These are phyloP conservation scores for Trinectes maculatus DNA, from an alignment of 2,113 vertebrate genomes.

Conservation along the genomic window DNA sequence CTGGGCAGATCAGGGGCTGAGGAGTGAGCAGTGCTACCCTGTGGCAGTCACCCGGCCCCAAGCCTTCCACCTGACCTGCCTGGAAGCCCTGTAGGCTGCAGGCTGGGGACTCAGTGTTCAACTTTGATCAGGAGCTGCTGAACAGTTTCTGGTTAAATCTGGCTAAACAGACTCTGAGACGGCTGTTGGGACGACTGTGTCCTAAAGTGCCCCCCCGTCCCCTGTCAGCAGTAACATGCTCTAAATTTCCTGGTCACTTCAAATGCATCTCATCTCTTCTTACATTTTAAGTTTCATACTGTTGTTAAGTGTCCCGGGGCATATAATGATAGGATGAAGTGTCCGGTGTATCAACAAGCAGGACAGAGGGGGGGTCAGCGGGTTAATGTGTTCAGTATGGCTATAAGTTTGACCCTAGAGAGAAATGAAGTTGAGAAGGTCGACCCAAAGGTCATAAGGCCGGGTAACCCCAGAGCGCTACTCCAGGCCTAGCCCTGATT, in stretches of 20 bases:
- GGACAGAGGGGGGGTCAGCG: conserved; percentile 45
- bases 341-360: conserved; percentile 42
- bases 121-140: conserved; percentile 39
- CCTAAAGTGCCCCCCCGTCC: conserved; percentile 49
- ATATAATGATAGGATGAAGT: conserved; percentile 33
- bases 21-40: conserved; percentile 85
- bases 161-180: conserved; percentile 41
- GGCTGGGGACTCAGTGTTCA: conserved; percentile 51
- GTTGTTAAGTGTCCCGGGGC: conserved; percentile 24
- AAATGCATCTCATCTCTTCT: conserved; percentile 14
- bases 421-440: conserved; percentile 71
- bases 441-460: conserved; percentile 56
- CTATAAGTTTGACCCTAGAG: conserved; percentile 57
- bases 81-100: conserved; percentile 69
- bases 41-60: conserved; percentile 82
- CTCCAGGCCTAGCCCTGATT: conserved; percentile 55
- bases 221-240: conserved; percentile 2
- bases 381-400: conserved; percentile 77
- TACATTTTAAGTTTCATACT: neutral
- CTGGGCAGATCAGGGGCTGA: conserved; percentile 83
- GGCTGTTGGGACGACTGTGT: conserved; percentile 27
- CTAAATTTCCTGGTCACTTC: neutral
- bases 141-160: conserved; percentile 35
- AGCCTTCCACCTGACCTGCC: conserved; percentile 83
- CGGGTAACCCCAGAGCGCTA: conserved; percentile 56